These are phyloP conservation scores for Reticulitermes speratus DNA, from an alignment of 1,140 invertebrate species.

Conservation along the genomic window DNA sequence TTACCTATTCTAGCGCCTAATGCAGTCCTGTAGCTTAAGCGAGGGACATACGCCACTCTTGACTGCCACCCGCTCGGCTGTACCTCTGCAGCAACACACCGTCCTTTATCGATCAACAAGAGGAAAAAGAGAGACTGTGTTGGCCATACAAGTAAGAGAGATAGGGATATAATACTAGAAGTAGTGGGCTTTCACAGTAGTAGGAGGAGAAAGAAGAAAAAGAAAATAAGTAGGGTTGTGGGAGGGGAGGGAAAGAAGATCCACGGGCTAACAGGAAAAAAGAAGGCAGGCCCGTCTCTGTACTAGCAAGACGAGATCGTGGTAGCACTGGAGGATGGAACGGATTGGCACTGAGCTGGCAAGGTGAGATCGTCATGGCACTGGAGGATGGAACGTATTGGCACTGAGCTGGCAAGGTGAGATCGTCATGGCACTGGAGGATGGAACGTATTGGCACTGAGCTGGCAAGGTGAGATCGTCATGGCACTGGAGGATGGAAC, in stretches of 20 bases:
- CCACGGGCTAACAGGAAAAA: conserved; percentile 2
- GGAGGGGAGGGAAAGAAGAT: conserved; percentile 10
- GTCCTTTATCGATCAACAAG: neutral
- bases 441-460: neutral
- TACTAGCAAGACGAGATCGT: neutral
- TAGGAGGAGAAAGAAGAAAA: neutral
- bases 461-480: neutral
- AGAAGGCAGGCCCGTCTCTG: neutral
- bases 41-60: neutral
- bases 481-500: neutral
- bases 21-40: neutral
- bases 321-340: neutral
- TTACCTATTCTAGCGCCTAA: too few relatives aligned
- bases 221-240: neutral
- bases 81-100: neutral
- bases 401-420: neutral
- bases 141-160: neutral
- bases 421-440: neutral
- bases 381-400: neutral
- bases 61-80: neutral
- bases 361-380: neutral
- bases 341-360: neutral
- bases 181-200: neutral
- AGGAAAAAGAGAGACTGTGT: neutral
- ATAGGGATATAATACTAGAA: neutral